Conservation (phyloP, 2,797 vertebrate species). For the Siniperca scherzeri region DNA sequence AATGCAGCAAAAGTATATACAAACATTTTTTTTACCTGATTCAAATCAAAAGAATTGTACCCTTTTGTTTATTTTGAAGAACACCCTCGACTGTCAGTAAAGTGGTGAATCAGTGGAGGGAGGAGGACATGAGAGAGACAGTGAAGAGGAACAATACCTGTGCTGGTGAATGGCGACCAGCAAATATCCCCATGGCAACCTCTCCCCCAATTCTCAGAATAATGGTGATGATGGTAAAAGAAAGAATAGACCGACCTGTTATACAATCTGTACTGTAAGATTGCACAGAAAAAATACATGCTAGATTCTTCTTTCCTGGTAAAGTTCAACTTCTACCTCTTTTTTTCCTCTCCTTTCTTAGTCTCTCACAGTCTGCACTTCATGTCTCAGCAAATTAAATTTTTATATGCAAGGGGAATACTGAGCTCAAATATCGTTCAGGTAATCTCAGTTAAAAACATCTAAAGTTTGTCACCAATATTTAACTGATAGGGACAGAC, state of each 20-base stretch:
- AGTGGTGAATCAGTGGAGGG: conserved; percentile 40
- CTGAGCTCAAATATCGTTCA: not conserved
- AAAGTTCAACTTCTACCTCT: not conserved
- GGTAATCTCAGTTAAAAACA: not conserved
- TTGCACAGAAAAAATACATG: not conserved
- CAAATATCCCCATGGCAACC: conserved; percentile 70
- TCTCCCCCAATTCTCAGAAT: conserved; percentile 50
- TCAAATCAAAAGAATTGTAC: not conserved
- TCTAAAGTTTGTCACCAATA: not conserved
- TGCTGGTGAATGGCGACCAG: conserved; percentile 40
- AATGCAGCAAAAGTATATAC: not conserved
- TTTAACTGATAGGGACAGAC: not conserved
- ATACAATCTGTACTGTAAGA: conserved; percentile 9
- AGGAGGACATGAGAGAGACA: conserved; percentile 28
- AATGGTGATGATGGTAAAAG: conserved; percentile 30
- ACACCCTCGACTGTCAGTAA: conserved; percentile 22
- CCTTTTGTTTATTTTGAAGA: conserved; percentile 10
- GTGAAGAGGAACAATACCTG: conserved; percentile 59
- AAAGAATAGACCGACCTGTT: conserved; percentile 28
- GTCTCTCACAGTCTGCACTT: not conserved
- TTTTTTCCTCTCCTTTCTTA: not conserved
- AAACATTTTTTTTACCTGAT: not conserved
- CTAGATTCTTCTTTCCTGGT: not conserved
- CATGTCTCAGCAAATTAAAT: not conserved
- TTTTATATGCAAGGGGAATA: not conserved